These are phyloP conservation scores for Parelbella ahira DNA, from an alignment of 2,888 invertebrate species.

Conservation along the genomic window DNA sequence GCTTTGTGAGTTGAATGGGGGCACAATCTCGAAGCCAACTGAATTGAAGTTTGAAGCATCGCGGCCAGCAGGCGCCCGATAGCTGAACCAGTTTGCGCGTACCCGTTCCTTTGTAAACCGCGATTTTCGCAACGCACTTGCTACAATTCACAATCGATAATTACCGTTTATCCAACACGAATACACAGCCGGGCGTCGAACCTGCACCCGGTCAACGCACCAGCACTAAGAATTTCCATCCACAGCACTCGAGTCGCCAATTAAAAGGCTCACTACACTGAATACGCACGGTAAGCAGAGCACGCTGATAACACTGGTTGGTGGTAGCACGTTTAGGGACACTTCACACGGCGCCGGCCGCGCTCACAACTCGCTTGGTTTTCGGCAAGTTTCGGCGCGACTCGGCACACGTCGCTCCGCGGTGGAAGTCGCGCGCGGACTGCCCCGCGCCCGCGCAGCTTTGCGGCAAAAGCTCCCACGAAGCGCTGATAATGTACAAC, in stretches of 20 bases:
- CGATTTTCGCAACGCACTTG: conserved; percentile 26
- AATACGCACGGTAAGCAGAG: conserved; percentile 10
- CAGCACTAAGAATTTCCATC: conserved; percentile 9
- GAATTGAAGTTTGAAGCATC: conserved; percentile 10
- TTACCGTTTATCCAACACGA: conserved; percentile 28
- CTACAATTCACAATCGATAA: conserved; percentile 28
- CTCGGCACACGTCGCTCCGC: conserved; percentile 39
- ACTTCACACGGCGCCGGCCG: conserved; percentile 11
- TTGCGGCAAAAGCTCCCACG: conserved; percentile 58
- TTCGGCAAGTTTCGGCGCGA: conserved; percentile 12
- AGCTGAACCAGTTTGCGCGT: conserved; percentile 22
- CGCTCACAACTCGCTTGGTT: too few species aligned
- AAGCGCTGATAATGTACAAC: conserved; percentile 26
- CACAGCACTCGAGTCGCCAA: conserved; percentile 13
- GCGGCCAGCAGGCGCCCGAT: conserved; percentile 5
- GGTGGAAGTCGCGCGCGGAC: conserved; percentile 55
- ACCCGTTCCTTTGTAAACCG: conserved; percentile 25
- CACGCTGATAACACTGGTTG: too few species aligned
- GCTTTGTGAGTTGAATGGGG: neutral
- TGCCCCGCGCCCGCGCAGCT: conserved; percentile 41
- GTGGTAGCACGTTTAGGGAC: conserved; percentile 3
- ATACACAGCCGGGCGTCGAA: conserved; percentile 26
- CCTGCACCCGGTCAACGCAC: conserved; percentile 26
- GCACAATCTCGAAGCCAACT: neutral
- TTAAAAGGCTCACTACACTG: conserved; percentile 19